Percentiles rank a stretch among this genome's conserved stretches.
Conservation (phyloP, 2,113 vertebrate species). For the Petrocephalus microphthalmus region DNA sequence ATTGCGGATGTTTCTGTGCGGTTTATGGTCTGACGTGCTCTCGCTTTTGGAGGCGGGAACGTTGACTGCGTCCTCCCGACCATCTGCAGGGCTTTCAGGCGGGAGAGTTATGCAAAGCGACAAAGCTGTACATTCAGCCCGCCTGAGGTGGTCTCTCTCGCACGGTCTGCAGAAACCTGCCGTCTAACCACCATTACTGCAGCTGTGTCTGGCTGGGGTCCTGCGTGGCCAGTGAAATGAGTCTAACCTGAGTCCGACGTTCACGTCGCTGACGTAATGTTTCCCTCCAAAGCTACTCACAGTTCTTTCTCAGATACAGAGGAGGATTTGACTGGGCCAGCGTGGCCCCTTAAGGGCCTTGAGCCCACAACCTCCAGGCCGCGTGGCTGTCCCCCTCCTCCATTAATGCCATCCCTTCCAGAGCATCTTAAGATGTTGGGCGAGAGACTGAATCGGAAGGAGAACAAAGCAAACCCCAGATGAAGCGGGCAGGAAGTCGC, state of each 20-base stretch:
- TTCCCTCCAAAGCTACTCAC: neutral
- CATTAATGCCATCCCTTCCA: neutral
- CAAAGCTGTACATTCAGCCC: neutral
- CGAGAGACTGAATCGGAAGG: neutral
- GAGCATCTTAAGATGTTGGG: neutral
- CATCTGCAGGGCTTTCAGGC: neutral
- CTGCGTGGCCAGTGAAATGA: neutral
- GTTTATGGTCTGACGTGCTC: constrained; percentile 12
- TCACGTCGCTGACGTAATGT: neutral
- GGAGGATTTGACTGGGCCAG: neutral
- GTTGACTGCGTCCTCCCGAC: neutral
- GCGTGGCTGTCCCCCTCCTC: neutral
- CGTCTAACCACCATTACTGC: too few species aligned
- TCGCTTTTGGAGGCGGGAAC: neutral
- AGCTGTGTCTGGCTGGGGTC: too few species aligned
- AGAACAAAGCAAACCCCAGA: neutral
- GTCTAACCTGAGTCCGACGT: neutral
- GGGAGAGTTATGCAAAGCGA: neutral
- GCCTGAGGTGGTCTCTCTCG: neutral
- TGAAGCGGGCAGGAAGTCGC: neutral
- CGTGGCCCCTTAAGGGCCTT: neutral
- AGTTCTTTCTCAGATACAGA: neutral
- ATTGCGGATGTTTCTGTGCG: neutral
- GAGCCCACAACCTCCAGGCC: neutral
- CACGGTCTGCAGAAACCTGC: neutral